phyloP scores from a whole-genome alignment of 2,888 invertebrate genomes.

The Leptinotarsa peninsularis region DNA sequence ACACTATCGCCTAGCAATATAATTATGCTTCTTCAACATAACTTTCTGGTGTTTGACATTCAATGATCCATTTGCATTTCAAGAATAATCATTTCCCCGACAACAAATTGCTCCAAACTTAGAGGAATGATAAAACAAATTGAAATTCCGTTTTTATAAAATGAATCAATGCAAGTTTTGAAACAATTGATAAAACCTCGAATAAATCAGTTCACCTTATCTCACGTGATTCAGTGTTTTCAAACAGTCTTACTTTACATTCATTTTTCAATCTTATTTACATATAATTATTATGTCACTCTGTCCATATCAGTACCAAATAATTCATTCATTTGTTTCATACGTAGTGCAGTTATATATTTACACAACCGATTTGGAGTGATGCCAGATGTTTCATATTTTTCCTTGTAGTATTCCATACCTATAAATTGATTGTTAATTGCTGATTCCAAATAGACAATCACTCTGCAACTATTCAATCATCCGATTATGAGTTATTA shows the following conservation, averaged over 20 bases:
- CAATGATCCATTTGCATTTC: no score
- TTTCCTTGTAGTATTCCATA: background rate
- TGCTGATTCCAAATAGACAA: background rate
- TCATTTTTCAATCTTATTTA: conserved; percentile 16
- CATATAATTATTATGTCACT: conserved; percentile 21
- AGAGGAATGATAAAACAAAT: no score
- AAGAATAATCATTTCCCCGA: no score
- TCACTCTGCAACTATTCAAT: background rate
- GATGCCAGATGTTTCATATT: conserved; percentile 13
- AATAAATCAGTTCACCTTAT: background rate
- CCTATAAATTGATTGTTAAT: conserved; percentile 6
- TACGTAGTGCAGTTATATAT: conserved; percentile 15
- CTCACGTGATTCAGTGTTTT: background rate
- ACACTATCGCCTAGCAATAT: no score
- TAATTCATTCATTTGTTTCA: conserved; percentile 28
- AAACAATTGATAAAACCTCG: background rate
- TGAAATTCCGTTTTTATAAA: no score
- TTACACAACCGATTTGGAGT: conserved; percentile 20
- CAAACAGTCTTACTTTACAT: conserved; percentile 1
- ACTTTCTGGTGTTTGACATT: no score
- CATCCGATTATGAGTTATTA: background rate
- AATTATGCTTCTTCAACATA: no score
- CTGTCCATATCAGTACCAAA: conserved; percentile 4
- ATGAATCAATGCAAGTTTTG: background rate
- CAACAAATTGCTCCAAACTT: background rate